These are phyloP conservation scores for Aegotheles bennettii DNA, from an alignment of 2,113 vertebrate genomes.

Conservation along the genomic window DNA sequence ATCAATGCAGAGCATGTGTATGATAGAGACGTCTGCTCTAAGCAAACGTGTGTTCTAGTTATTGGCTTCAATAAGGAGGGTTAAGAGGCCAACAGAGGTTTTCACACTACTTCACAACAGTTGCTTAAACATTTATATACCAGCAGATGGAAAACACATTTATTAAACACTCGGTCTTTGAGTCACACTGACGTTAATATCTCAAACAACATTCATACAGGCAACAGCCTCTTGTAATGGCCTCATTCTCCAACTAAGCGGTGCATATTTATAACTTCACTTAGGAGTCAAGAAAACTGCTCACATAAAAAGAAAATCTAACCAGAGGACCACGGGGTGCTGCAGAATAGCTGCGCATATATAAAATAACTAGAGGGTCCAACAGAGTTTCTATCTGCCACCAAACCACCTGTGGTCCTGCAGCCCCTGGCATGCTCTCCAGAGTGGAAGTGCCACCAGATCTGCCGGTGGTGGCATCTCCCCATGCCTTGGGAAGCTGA, in stretches of 20 bases:
- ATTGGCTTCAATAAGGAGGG: neutral
- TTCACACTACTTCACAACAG: neutral
- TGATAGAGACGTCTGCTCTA: neutral
- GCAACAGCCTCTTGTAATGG: neutral
- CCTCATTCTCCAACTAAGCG: neutral
- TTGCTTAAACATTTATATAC: conserved; percentile 28
- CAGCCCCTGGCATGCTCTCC: neutral
- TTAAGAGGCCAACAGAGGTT: neutral
- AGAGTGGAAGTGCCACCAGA: neutral
- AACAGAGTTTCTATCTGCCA: fast-evolving
- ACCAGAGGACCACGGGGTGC: neutral
- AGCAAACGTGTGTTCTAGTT: neutral
- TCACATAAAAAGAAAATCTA: neutral
- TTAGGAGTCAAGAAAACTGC: neutral
- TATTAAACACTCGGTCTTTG: conserved; percentile 30
- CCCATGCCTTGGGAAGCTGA: neutral
- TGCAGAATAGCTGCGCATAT: neutral
- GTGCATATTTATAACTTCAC: neutral
- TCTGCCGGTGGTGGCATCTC: neutral
- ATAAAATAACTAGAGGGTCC: neutral
- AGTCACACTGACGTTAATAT: neutral
- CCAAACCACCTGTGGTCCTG: fast-evolving
- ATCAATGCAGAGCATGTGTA: neutral
- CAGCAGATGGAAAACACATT: conserved; percentile 39
- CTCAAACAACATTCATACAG: neutral